Evolutionary conservation across 1,140 invertebrate genomes (phyloP).

Genomic region (Drosophila ambigua): DNA sequence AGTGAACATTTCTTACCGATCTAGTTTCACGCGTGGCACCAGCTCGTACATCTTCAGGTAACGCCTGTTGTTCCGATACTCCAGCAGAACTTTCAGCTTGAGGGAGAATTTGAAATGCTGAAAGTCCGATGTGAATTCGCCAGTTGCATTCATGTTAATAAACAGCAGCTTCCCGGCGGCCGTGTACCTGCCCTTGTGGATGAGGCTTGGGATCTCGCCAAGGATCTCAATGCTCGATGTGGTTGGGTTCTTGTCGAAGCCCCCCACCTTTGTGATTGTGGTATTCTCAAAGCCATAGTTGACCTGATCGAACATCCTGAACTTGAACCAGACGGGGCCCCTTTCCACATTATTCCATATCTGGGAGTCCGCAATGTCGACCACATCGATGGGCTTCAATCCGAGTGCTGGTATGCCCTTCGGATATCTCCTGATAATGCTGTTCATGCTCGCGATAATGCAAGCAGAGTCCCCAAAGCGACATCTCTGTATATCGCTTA

Average conservation of each 20-base stretch:
- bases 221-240: conserved; percentile 35
- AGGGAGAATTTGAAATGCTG: conserved; percentile 39
- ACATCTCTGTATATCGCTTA: conserved; percentile 29
- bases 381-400: conserved; percentile 32
- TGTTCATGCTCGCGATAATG: conserved; percentile 31
- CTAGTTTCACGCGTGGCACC: conserved; percentile 18
- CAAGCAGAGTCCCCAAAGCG: conserved; percentile 38
- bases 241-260: conserved; percentile 41
- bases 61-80: conserved; percentile 48
- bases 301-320: conserved; percentile 30
- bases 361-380: conserved; percentile 24
- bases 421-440: conserved; percentile 16
- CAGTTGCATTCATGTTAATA: conserved; percentile 23
- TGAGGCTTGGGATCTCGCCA: conserved; percentile 44
- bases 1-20: conserved; percentile 24
- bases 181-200: conserved; percentile 35
- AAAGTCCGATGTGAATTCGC: conserved; percentile 33
- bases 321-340: conserved; percentile 24
- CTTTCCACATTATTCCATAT: conserved; percentile 19
- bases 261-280: conserved; percentile 36
- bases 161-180: conserved; percentile 15
- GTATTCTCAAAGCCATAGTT: conserved; percentile 52
- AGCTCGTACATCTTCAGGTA: conserved; percentile 43
- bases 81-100: conserved; percentile 38
- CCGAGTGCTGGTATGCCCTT: conserved; percentile 32